Base-by-base conservation (phyloP, 1,140 invertebrate species). In the Zaprionus taronus region DNA sequence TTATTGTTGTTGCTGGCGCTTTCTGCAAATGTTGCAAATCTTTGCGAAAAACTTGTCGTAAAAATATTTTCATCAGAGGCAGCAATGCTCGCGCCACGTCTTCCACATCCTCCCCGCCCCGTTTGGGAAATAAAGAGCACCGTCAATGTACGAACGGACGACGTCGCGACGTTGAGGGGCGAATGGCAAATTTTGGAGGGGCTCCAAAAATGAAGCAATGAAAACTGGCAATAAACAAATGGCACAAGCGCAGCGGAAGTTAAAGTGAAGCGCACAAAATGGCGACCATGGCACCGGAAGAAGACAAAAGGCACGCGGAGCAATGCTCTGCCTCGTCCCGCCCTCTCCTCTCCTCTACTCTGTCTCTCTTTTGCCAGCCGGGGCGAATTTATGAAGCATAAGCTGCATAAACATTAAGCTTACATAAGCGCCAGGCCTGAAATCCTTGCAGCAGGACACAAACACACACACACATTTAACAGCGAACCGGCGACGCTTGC, bases 321-420 rank as follows among this genome's bases (percentile, higher is more conserved):
- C 20, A 17, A 1, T 38, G 2, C 49, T 14, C 22, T 55, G 12
- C 22, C 9, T 28, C 12, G 2, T 24, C 28, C 7, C 24, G 4
- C 55, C 2, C 38, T 0, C 41, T n/a, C 2, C 38, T 0, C 41
- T n/a, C 44, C 14, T 5, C 15, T 22, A 7, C 15, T 20, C 38
- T 15, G 22, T 17, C 7, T 31, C 7, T 31, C 20, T 15, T 3
- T 22, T 65, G 11, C 9, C 44, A 15, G n/a, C 15, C 12, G 38
- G 17, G 75, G 66, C 66, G 67, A 89, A 84, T 89, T 89, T 89
- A 89, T 89, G 81, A 90, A 89, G 85, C 85, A 89, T 89, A 89
- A 89, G 83, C 83, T 89, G 85, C 77, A 90, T 90, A 82, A 89
- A 90, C 85, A 89, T 89, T 89, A 81, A 89, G 85, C 89, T 89